A percentile compares a stretch with the other conserved stretches of the same genome.
Conservation (phyloP, 2,797 vertebrate genomes). For the Myotis pilosus region DNA sequence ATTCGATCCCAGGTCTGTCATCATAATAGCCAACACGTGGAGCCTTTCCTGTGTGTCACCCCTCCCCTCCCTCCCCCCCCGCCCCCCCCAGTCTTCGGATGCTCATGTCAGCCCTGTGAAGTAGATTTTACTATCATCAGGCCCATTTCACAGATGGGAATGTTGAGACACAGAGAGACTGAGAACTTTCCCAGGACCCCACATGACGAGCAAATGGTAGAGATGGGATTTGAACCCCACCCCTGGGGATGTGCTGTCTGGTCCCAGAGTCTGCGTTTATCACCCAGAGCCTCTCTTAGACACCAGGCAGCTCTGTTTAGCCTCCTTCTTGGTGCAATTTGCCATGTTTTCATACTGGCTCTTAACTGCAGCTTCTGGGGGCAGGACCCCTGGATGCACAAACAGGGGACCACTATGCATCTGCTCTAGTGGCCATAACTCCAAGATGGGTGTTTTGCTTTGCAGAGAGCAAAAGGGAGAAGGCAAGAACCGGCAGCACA, state of each 20-base stretch:
- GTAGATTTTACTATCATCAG: not conserved
- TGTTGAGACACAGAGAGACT: not conserved
- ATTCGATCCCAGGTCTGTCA: not conserved
- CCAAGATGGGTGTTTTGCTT: not conserved
- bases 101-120: not conserved
- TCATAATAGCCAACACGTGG: accelerated
- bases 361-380: not conserved
- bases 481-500: not conserved
- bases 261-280: not conserved
- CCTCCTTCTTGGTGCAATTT: not conserved
- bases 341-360: not conserved
- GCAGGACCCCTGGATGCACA: too few relatives aligned
- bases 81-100: not conserved
- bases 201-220: not conserved
- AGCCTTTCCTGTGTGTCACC: not conserved
- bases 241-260: not conserved
- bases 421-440: not conserved
- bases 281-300: not conserved
- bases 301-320: too few relatives aligned
- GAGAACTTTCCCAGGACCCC: not conserved
- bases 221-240: not conserved
- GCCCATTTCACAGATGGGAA: not conserved
- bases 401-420: accelerated
- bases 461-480: not conserved
- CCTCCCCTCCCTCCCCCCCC: too few relatives aligned